phyloP scores from a whole-genome alignment of 2,888 invertebrate species.

The Chrysotoxum bicinctum region DNA sequence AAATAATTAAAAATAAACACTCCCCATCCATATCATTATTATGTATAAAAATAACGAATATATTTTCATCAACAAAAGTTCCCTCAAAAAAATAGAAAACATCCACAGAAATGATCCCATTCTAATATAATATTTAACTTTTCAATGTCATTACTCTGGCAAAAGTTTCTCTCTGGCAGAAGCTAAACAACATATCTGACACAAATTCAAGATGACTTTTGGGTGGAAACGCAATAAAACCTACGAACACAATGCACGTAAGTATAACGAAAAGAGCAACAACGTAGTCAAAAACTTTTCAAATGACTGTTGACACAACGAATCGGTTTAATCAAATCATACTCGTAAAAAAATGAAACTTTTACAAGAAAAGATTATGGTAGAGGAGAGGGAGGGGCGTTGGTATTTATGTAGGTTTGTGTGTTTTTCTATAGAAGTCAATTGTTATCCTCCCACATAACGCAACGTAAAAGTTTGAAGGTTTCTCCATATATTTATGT shows the following conservation, averaged over 20 bases:
- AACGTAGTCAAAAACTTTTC: constrained; percentile 55
- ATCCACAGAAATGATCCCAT: background rate
- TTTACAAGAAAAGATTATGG: background rate
- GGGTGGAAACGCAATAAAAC: constrained; percentile 35
- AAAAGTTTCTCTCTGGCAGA: constrained; percentile 7
- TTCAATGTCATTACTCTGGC: constrained; percentile 18
- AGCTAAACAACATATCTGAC: constrained; percentile 36
- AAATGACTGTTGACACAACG: constrained; percentile 49
- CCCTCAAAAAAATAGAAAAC: background rate
- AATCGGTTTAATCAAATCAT: constrained; percentile 62
- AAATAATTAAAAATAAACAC: background rate
- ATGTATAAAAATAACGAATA: background rate
- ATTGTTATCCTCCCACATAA: background rate
- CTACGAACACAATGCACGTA: constrained; percentile 30
- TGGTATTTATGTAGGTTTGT: background rate
- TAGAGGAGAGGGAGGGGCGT: background rate
- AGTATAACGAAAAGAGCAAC: constrained; percentile 22
- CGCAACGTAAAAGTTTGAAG: constrained; percentile 1
- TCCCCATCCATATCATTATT: background rate
- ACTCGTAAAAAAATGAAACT: constrained; percentile 11
- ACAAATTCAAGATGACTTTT: constrained; percentile 33
- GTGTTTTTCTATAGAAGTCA: background rate
- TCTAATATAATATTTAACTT: constrained; percentile 7
- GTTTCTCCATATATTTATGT: background rate
- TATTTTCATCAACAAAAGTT: background rate